A percentile compares a stretch with the other conserved stretches of the same genome.
These are phyloP conservation scores for Tetragonisca angustula DNA, from an alignment of 2,888 invertebrate genomes.

Conservation along the genomic window DNA sequence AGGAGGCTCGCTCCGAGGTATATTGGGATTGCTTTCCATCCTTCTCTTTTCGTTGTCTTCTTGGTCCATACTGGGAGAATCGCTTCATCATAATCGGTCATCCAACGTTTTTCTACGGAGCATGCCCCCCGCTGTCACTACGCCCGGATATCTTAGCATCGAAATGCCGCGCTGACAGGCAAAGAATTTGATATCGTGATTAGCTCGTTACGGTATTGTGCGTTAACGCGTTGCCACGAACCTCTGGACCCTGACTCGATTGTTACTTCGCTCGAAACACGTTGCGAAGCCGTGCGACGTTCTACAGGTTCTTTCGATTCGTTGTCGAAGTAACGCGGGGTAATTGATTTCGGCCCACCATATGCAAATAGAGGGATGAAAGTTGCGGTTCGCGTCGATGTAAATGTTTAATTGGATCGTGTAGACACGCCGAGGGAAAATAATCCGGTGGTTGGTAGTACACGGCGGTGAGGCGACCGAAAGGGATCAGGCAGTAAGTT, in stretches of 20 bases:
- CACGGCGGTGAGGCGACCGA: not conserved
- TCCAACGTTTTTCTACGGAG: slow-evolving; percentile 77
- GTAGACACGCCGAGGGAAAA: not conserved
- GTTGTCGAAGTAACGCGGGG: slow-evolving; percentile 28
- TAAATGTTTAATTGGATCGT: slow-evolving; percentile 1
- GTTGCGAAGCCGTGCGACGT: not conserved
- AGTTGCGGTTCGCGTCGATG: not conserved
- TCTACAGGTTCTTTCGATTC: not conserved
- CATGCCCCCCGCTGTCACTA: slow-evolving; percentile 76
- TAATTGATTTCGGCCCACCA: slow-evolving; percentile 55
- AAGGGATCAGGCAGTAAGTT: not conserved
- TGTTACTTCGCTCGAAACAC: slow-evolving; percentile 37
- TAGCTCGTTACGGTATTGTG: slow-evolving; percentile 80
- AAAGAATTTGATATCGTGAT: slow-evolving; percentile 84
- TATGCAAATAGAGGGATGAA: slow-evolving; percentile 33
- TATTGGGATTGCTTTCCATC: slow-evolving; percentile 62
- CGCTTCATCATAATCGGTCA: slow-evolving; percentile 84
- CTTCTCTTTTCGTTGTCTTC: slow-evolving; percentile 47
- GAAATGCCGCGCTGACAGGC: slow-evolving; percentile 82
- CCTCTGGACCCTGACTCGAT: slow-evolving; percentile 32
- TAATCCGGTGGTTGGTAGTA: not conserved
- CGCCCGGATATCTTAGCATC: slow-evolving; percentile 82
- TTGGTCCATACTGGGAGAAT: slow-evolving; percentile 72
- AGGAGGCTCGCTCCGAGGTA: slow-evolving; percentile 61
- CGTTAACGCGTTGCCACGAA: slow-evolving; percentile 74